Percentiles rank a stretch among this genome's conserved stretches.
phyloP scores from a whole-genome alignment of 2,888 invertebrate species.

The Liposcelis brunnea region DNA sequence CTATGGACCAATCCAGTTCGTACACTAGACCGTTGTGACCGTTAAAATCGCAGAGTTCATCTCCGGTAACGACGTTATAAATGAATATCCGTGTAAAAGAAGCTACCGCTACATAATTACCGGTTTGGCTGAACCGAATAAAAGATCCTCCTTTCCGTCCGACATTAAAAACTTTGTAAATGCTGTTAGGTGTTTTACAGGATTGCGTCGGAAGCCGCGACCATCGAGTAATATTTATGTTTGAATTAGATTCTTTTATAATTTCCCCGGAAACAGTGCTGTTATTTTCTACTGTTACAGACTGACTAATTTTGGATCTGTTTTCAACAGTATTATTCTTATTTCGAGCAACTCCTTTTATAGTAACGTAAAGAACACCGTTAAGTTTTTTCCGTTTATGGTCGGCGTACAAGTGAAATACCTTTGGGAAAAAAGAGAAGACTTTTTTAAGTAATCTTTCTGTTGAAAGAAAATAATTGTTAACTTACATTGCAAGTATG shows the following conservation, averaged over 20 bases:
- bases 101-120: conserved; percentile 35
- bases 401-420: conserved; percentile 1
- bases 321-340: not conserved
- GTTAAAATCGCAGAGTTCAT: conserved; percentile 27
- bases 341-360: not conserved
- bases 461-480: too few relatives aligned
- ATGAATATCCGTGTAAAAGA: conserved; percentile 19
- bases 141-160: conserved; percentile 31
- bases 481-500: conserved; percentile 1
- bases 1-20: conserved; percentile 39
- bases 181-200: conserved; percentile 42
- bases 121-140: conserved; percentile 32
- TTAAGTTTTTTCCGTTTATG: not conserved
- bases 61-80: conserved; percentile 29
- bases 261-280: not conserved
- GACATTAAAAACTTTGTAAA: conserved; percentile 25
- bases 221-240: conserved; percentile 24
- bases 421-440: not conserved
- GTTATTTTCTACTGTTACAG: too few relatives aligned
- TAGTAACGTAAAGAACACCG: not conserved
- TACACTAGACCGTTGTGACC: conserved; percentile 49
- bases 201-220: conserved; percentile 34
- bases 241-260: not conserved
- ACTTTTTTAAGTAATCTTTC: too few relatives aligned
- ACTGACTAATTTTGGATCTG: too few relatives aligned